phyloP scores from a whole-genome alignment of 2,797 vertebrate species.

The Sus cebifrons region DNA sequence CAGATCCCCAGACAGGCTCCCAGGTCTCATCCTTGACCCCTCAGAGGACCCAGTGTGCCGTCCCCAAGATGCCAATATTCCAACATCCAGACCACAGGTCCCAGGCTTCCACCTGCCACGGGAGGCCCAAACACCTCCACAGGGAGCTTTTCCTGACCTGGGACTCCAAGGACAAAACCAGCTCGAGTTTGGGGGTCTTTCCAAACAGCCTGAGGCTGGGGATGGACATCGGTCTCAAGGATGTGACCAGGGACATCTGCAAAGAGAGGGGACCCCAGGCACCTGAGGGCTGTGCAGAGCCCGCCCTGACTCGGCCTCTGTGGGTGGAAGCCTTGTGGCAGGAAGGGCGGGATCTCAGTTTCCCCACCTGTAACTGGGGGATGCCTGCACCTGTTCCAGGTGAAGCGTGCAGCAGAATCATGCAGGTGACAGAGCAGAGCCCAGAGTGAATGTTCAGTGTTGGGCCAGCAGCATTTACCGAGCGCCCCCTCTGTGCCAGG shows the following conservation, averaged over 20 bases:
- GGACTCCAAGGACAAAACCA: background rate
- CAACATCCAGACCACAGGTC: no score
- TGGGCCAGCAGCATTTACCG: fast-evolving
- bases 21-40: background rate
- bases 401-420: background rate
- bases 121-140: fast-evolving
- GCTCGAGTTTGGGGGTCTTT: background rate
- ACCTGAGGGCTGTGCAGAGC: background rate
- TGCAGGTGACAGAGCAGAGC: background rate
- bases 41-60: background rate
- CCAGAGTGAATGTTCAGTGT: background rate
- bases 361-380: background rate
- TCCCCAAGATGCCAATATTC: background rate
- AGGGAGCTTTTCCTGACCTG: no score
- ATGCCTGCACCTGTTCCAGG: background rate
- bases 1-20: background rate
- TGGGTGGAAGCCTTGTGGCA: background rate
- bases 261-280: background rate
- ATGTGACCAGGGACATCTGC: background rate
- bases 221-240: background rate
- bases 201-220: background rate
- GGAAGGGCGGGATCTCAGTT: background rate
- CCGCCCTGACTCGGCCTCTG: background rate
- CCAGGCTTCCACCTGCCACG: background rate
- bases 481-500: no score